phyloP scores from a whole-genome alignment of 2,888 invertebrate species.

The Exephanes ischioxanthus region DNA sequence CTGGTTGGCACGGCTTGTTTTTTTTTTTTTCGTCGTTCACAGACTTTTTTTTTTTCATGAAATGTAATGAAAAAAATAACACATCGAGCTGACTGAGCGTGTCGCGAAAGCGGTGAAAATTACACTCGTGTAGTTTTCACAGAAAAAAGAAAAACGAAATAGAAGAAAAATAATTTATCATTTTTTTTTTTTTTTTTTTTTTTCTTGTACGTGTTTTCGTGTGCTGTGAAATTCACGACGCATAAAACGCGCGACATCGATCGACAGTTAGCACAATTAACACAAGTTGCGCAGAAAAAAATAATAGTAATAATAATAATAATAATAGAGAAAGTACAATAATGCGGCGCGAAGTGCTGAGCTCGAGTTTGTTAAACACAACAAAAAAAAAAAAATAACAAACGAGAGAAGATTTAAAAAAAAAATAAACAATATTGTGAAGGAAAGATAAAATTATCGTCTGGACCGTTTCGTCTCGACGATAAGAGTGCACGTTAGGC shows the following conservation, averaged over 20 bases:
- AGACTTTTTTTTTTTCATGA: neutral
- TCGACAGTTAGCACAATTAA: constrained; percentile 46
- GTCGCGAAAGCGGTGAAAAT: constrained; percentile 15
- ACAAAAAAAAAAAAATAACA: constrained; percentile 26
- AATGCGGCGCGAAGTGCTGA: constrained; percentile 51
- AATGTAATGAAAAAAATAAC: neutral
- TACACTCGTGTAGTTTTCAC: neutral
- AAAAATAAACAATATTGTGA: constrained; percentile 52
- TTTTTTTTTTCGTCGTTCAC: constrained; percentile 10
- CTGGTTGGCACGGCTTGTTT: constrained; percentile 52
- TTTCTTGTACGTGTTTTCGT: constrained; percentile 2
- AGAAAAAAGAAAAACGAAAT: neutral
- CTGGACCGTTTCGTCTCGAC: constrained; percentile 16
- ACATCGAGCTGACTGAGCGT: constrained; percentile 1
- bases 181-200: constrained; percentile 5
- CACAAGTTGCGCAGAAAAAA: constrained; percentile 33
- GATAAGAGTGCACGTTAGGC: constrained; percentile 68
- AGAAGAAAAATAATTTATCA: neutral
- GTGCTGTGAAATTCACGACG: constrained; percentile 51
- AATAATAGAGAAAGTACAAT: constrained; percentile 9
- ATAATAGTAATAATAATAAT: neutral
- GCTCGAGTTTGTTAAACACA: constrained; percentile 41
- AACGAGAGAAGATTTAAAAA: constrained; percentile 5
- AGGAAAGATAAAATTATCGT: constrained; percentile 45
- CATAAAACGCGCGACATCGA: constrained; percentile 41